Conservation (phyloP, 2,797 vertebrate genomes). For the Hemitrygon akajei region DNA sequence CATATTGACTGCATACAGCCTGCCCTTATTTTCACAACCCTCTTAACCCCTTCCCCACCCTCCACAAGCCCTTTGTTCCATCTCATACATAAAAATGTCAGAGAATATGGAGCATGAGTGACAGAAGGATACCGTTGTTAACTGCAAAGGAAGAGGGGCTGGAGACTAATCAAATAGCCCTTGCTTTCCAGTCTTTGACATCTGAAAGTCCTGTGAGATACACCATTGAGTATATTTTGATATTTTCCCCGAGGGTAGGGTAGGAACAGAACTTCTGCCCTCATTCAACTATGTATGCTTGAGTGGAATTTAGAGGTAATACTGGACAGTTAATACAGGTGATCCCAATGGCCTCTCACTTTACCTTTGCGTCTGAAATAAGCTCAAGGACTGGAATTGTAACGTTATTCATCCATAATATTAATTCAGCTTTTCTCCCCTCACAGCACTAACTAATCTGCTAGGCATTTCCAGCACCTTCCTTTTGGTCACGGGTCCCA, state of each 20-base stretch:
- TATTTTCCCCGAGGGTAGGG: not conserved
- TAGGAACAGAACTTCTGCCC: not conserved
- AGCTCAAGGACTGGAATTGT: no score
- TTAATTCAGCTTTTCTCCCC: no score
- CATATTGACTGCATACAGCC: not conserved
- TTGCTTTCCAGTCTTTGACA: not conserved
- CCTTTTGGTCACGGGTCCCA: no score
- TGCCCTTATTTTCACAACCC: not conserved
- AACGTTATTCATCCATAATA: not conserved
- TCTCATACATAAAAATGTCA: not conserved
- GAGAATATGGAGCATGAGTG: not conserved
- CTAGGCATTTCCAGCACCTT: no score
- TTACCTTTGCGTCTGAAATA: not conserved
- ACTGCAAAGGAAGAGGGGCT: not conserved
- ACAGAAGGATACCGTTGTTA: not conserved
- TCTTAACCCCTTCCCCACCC: not conserved
- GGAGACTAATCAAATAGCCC: not conserved
- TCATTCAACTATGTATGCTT: not conserved
- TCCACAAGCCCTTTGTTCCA: not conserved
- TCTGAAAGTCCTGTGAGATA: not conserved
- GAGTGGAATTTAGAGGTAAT: not conserved
- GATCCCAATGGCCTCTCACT: no score
- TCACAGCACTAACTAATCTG: no score
- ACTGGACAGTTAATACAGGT: no score
- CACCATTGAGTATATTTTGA: not conserved